Evolutionary conservation across 2,797 vertebrate genomes (phyloP).

Genomic region (Muscicapa striata): DNA sequence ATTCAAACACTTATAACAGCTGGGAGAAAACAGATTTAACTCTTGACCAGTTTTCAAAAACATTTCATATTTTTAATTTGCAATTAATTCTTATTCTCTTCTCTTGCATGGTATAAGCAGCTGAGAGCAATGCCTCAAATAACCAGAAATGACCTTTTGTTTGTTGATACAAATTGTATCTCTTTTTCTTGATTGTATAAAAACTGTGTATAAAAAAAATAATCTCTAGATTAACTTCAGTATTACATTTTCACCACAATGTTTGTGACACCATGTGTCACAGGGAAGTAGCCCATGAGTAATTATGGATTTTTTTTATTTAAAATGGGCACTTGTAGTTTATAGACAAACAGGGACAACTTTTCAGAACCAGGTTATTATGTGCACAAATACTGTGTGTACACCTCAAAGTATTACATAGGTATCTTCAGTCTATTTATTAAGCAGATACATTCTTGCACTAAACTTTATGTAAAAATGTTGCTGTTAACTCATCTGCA

Average conservation of each 20-base stretch:
- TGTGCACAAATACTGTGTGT: constrained; percentile 80
- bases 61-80: constrained; percentile 62
- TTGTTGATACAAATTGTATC: constrained; percentile 99
- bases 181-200: constrained; percentile 98
- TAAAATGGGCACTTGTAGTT: constrained; percentile 90
- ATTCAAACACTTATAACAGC: background rate
- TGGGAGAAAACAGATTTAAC: background rate
- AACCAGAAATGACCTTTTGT: constrained; percentile 98
- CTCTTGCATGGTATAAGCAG: constrained; percentile 74
- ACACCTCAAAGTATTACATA: constrained; percentile 77
- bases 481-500: constrained; percentile 70
- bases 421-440: constrained; percentile 73
- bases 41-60: background rate
- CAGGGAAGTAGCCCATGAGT: constrained; percentile 92
- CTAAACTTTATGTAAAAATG: constrained; percentile 67
- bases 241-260: constrained; percentile 86
- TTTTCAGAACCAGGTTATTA: constrained; percentile 79
- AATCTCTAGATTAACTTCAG: constrained; percentile 83
- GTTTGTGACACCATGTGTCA: constrained; percentile 99
- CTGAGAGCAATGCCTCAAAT: constrained; percentile 92
- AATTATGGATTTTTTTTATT: constrained; percentile 83
- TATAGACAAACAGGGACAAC: constrained; percentile 83
- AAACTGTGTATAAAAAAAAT: constrained; percentile 83
- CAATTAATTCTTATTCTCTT: constrained; percentile 59
- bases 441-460: constrained; percentile 72